Conservation (phyloP, 1,140 invertebrate genomes). For the Camponotus floridanus region DNA sequence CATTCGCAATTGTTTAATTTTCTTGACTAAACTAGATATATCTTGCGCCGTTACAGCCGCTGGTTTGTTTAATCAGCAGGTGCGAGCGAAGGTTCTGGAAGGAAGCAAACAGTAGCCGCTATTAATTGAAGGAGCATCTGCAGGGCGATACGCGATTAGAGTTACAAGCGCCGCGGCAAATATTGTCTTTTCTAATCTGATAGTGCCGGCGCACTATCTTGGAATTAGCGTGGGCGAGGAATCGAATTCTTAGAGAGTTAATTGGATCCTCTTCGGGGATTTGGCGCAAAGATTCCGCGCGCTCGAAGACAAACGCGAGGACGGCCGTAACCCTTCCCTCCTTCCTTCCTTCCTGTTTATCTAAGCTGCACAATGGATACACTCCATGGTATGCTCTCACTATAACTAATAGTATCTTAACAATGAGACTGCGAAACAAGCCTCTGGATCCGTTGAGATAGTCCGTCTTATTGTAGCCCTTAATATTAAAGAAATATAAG, state of each 20-base stretch:
- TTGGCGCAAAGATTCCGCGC: constrained; percentile 74
- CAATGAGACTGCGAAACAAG: constrained; percentile 32
- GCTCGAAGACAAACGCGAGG: constrained; percentile 71
- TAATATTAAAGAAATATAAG: constrained; percentile 15
- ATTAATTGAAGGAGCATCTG: constrained; percentile 75
- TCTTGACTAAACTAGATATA: constrained; percentile 24
- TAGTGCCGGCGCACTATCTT: constrained; percentile 76
- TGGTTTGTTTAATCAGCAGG: constrained; percentile 61
- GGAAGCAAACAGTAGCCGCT: constrained; percentile 71
- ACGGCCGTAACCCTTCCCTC: constrained; percentile 74
- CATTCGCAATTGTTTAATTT: constrained; percentile 33
- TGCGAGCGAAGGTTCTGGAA: constrained; percentile 59
- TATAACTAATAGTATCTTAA: constrained; percentile 61
- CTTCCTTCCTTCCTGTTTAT: constrained; percentile 66
- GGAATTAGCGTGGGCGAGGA: constrained; percentile 79
- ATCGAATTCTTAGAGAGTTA: constrained; percentile 80
- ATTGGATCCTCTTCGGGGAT: constrained; percentile 79
- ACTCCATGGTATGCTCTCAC: constrained; percentile 48
- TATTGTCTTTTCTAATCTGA: constrained; percentile 77
- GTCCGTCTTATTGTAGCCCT: background rate
- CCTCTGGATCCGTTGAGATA: background rate
- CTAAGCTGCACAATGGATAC: constrained; percentile 71
- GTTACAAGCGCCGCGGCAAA: constrained; percentile 72
- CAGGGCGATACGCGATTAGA: constrained; percentile 72
- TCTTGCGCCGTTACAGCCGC: constrained; percentile 13